Evolutionary conservation across 2,113 vertebrate species (phyloP), one percentile per base, ranked within the genome.

Genomic region (Isichthys henryi): DNA sequence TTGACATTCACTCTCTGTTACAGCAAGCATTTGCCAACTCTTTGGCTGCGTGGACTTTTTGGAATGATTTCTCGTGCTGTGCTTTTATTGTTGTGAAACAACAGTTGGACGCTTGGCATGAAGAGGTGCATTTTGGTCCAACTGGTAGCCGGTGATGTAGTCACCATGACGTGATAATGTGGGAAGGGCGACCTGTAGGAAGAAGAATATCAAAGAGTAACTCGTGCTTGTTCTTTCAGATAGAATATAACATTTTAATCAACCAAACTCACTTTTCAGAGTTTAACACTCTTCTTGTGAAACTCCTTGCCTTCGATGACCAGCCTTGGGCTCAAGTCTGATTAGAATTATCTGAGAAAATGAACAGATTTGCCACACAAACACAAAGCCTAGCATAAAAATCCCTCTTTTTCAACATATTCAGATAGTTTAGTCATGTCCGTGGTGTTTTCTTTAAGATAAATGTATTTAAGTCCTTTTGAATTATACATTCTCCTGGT

Each of bases 31-130:
- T 80, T 80, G 35, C 15, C 49, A 46, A 89, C 83, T 49, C 77
- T 43, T n/a, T 83, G 82, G 89, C 84, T 50, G 74, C 90, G 45
- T 91, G 49, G 90, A 89, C 88, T 91, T 89, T 62, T 88, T 88
- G 89, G 88, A 87, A 91, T 86, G 77, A 39, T 91, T 89, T 86
- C 21, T 39, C 56, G 66, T 53, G 23, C 88, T 84, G 77, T 86
- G 84, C 21, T 86, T 48, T 87, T 87, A 58, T 53, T 87, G 86
- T 87, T 39, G 50, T 87, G 27, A 87, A 39, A 56, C 86, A 52
- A 52, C 85, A 85, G 52, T 27, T 53, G 86, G n/a, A 46, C 49
- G 4, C 13, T 46, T 27, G 88, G 39, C 19, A 43, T 3, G 2
- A n/a, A 11, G 66, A 35, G 13, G 50, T 62, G 31, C 11, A 83